Evolutionary conservation across 2,888 invertebrate species (phyloP), one percentile per base, ranked within the genome.

Genomic region (Drosophila putrida): DNA sequence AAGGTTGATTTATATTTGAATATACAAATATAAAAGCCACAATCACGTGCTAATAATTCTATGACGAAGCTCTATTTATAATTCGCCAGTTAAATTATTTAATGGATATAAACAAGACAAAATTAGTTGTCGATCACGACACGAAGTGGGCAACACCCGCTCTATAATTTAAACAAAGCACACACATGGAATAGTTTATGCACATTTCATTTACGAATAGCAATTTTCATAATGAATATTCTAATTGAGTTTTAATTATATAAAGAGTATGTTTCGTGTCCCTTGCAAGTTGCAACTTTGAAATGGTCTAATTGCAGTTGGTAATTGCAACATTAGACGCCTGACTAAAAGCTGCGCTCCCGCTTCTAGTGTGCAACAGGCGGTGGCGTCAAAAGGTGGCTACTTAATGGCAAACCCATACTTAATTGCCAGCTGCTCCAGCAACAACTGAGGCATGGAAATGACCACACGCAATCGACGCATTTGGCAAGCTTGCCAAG

Each of bases 311-410:
- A 85, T 85, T 90, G 79, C 84, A 60, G 36, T 60, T 54, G 68
- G 75, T 90, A 90, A 85, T 88, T 85, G 75, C 82, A 83, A 74
- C 67, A 85, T 88, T 90, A 85, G 89, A 78, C 86, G 78, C 88
- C 66, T 67, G 60, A 64, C 83, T 49, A 67, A 53, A 74, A 65
- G 6, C 57, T 47, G 44, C 36, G 44, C 49, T 43, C 44, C 49
- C 36, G 44, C 49, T 43, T 49, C 49, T 38, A 51, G 28, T 44
- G 27, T 54, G 55, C 44, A 44, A 44, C 55, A 55, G 43, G 55
- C 44, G 43, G 77, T 65, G 62, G 77, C 80, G 54, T 67, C 55
- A 74, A 75, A 58, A 66, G 50, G 54, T 35, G 70, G 60, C 65
- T 28, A 43, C 59, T 76, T 59, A 65, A 70, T 68, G 78, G 67